Evolutionary conservation across 35 echinoderm and acorn worm species (phyloP).

Genomic region (Holothuria glaberrima): DNA sequence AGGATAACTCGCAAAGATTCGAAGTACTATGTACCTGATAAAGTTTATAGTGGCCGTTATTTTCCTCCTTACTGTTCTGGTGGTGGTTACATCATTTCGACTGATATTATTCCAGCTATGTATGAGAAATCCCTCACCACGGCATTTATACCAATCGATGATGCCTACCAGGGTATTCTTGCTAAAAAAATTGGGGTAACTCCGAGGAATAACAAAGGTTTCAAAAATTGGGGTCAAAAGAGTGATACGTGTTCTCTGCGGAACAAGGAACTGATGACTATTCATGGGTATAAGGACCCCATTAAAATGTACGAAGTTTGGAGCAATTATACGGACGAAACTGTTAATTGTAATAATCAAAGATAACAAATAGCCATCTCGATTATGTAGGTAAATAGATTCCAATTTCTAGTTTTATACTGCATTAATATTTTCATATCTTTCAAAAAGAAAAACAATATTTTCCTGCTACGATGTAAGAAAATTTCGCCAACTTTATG

Average conservation of each 20-base stretch:
- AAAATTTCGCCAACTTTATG: too few species aligned
- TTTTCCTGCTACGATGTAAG: too few species aligned
- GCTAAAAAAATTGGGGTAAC: constrained; percentile 71
- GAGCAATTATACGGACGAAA: constrained; percentile 81
- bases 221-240: constrained; percentile 89
- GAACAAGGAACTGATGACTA: constrained; percentile 72
- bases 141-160: constrained; percentile 88
- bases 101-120: constrained; percentile 77
- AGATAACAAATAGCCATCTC: neutral
- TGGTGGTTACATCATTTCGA: constrained; percentile 87
- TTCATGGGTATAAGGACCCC: constrained; percentile 88
- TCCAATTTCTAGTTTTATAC: neutral
- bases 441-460: neutral
- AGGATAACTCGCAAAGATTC: constrained; percentile 66
- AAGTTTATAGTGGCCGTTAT: constrained; percentile 83
- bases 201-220: constrained; percentile 68
- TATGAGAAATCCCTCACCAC: constrained; percentile 80
- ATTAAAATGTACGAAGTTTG: constrained; percentile 79
- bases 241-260: constrained; percentile 80
- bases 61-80: constrained; percentile 96
- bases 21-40: constrained; percentile 80
- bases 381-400: neutral
- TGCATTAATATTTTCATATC: neutral
- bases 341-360: constrained; percentile 48
- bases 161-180: constrained; percentile 88